A percentile compares a stretch with the other conserved stretches of the same genome.
Conservation (phyloP, 37 sponge, comb jelly and placozoan species). For the Oscarella lobularis region DNA sequence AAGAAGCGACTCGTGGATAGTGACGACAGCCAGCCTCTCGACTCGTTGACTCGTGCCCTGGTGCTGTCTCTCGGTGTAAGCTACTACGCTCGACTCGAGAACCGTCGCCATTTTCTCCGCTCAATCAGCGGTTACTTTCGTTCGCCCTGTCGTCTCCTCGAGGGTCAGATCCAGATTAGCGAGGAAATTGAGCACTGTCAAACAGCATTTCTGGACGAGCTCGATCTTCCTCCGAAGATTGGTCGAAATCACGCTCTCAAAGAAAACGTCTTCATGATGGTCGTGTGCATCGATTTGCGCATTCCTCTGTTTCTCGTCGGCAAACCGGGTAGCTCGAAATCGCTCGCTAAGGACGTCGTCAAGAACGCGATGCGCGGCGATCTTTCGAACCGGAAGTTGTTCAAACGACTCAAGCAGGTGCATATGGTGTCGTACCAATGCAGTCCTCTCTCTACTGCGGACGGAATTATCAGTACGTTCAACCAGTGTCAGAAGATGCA, state of each 20-base stretch:
- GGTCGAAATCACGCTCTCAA: conserved; percentile 82
- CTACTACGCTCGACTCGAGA: conserved; percentile 57
- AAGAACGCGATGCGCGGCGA: conserved; percentile 69
- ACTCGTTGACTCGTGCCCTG: neutral
- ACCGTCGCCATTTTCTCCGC: conserved; percentile 41
- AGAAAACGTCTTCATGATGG: conserved; percentile 98
- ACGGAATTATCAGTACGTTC: conserved; percentile 70
- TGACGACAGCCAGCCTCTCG: neutral
- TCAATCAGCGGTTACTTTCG: conserved; percentile 17
- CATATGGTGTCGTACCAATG: conserved; percentile 81
- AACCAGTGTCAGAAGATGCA: conserved; percentile 46
- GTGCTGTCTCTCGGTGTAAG: conserved; percentile 63
- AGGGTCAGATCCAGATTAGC: neutral
- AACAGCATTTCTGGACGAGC: conserved; percentile 52
- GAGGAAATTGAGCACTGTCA: conserved; percentile 31
- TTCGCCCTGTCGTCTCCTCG: conserved; percentile 12
- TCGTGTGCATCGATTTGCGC: conserved; percentile 76
- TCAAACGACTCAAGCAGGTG: conserved; percentile 54
- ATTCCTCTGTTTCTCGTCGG: conserved; percentile 98
- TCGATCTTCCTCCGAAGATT: conserved; percentile 64
- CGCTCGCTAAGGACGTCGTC: conserved; percentile 76
- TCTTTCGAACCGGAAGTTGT: conserved; percentile 26
- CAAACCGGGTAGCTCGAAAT: conserved; percentile 94
- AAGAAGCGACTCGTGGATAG: neutral
- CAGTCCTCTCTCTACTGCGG: conserved; percentile 72